These are phyloP conservation scores for Hylyphantes graminicola DNA, from an alignment of 1,140 invertebrate species.

Conservation along the genomic window DNA sequence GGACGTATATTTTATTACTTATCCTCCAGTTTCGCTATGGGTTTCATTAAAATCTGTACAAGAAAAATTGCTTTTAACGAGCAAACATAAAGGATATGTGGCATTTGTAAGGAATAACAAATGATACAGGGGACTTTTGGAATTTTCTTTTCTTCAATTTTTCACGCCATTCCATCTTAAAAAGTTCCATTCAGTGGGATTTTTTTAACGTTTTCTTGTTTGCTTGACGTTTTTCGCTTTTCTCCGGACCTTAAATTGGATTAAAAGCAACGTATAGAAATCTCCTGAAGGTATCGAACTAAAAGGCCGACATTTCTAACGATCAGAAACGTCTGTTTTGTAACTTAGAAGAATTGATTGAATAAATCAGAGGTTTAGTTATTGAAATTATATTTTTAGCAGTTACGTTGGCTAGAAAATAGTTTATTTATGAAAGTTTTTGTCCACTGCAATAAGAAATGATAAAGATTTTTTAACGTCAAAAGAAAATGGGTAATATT, in stretches of 20 bases:
- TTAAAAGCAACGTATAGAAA: constrained; percentile 33
- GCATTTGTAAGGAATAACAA: constrained; percentile 24
- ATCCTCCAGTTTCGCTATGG: background rate
- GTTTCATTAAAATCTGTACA: constrained; percentile 18
- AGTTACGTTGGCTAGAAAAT: background rate
- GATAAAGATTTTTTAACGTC: background rate
- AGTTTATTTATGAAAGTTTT: constrained; percentile 9
- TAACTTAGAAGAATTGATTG: constrained; percentile 12
- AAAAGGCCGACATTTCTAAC: background rate
- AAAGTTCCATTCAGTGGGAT: background rate
- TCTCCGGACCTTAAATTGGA: constrained; percentile 31
- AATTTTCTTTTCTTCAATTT: constrained; percentile 27
- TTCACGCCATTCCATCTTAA: constrained; percentile 27
- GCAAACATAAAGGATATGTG: constrained; percentile 2
- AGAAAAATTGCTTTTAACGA: constrained; percentile 38
- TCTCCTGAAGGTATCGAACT: constrained; percentile 9
- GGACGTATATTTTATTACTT: no score
- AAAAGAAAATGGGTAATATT: no score
- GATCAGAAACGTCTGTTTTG: constrained; percentile 40
- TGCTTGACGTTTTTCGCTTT: background rate
- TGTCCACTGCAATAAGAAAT: background rate
- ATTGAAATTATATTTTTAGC: no score
- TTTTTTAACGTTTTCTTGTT: background rate
- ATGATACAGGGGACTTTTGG: constrained; percentile 9
- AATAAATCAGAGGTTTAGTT: no score